Conservation (phyloP, 2,113 vertebrate species). For the Cranoglanis bouderius region DNA sequence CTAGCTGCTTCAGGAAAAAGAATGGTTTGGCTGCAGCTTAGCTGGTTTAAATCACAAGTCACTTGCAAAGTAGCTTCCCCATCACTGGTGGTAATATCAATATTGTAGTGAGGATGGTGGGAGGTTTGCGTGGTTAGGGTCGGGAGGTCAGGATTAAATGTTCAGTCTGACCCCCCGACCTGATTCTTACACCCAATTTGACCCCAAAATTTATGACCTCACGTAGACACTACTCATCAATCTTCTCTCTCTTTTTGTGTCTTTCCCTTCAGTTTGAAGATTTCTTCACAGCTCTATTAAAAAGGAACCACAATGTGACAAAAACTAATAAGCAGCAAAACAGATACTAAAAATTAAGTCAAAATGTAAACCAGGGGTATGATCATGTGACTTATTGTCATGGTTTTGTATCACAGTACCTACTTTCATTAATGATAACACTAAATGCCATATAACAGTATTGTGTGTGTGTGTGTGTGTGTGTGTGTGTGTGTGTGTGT, state of each 20-base stretch:
- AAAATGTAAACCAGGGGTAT: not conserved
- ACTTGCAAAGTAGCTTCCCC: not conserved
- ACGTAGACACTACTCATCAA: not conserved
- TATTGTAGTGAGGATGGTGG: not conserved
- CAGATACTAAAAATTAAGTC: not conserved
- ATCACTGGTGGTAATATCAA: not conserved
- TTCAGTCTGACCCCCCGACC: not conserved
- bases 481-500: slow-evolving; percentile 16
- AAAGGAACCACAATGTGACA: not conserved
- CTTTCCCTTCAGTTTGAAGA: not conserved
- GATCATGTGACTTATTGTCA: not conserved
- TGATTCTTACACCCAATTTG: slow-evolving; percentile 20
- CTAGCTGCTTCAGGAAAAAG: not conserved
- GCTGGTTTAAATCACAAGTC: not conserved
- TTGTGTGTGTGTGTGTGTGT: not conserved
- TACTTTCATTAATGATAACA: not conserved
- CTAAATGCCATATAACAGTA: not conserved
- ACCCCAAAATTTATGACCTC: slow-evolving; percentile 17
- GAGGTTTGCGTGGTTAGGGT: not conserved
- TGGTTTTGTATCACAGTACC: not conserved
- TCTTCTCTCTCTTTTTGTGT: not conserved
- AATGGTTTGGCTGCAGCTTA: not conserved
- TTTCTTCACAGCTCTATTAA: not conserved
- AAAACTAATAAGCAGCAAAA: not conserved
- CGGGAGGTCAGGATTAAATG: slow-evolving; percentile 21